Evolutionary conservation across 2,888 invertebrate genomes (phyloP).

Genomic region (Drosophila neotestacea): DNA sequence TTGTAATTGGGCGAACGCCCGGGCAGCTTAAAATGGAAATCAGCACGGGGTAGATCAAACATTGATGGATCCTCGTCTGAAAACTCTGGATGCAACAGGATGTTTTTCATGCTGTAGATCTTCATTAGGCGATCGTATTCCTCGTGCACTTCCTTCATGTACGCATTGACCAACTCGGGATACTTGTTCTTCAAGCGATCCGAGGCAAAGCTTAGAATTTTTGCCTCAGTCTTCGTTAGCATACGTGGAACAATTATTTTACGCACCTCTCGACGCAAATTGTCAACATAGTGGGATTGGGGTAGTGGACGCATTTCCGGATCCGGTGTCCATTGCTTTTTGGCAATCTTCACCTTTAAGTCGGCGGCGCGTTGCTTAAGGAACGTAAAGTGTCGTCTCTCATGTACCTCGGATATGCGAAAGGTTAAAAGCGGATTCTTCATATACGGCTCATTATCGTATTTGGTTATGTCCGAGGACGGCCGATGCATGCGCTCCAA

Average conservation of each 20-base stretch:
- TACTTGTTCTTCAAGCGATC: conserved; percentile 87
- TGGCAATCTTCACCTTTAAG: conserved; percentile 81
- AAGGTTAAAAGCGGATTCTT: conserved; percentile 84
- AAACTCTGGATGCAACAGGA: conserved; percentile 88
- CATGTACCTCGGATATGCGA: conserved; percentile 82
- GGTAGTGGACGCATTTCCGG: conserved; percentile 86
- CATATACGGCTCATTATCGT: conserved; percentile 84
- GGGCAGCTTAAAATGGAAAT: conserved; percentile 86
- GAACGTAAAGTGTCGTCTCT: conserved; percentile 82
- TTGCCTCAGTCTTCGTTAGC: conserved; percentile 87
- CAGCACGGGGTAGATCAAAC: conserved; percentile 81
- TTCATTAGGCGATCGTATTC: conserved; percentile 88
- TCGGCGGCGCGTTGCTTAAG: conserved; percentile 82
- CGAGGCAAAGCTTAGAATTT: conserved; percentile 87
- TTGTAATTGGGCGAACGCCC: conserved; percentile 88
- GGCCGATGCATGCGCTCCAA: conserved; percentile 83
- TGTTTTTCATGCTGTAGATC: conserved; percentile 88
- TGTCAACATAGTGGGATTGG: conserved; percentile 86
- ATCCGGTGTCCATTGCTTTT: conserved; percentile 67
- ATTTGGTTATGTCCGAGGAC: conserved; percentile 81
- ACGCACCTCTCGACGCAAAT: conserved; percentile 87
- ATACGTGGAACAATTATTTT: conserved; percentile 88
- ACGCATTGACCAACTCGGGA: conserved; percentile 86
- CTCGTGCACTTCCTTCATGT: conserved; percentile 86
- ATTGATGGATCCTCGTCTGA: conserved; percentile 85